phyloP scores from a whole-genome alignment of 2,888 invertebrate genomes.

The Cheilosia variabilis region DNA sequence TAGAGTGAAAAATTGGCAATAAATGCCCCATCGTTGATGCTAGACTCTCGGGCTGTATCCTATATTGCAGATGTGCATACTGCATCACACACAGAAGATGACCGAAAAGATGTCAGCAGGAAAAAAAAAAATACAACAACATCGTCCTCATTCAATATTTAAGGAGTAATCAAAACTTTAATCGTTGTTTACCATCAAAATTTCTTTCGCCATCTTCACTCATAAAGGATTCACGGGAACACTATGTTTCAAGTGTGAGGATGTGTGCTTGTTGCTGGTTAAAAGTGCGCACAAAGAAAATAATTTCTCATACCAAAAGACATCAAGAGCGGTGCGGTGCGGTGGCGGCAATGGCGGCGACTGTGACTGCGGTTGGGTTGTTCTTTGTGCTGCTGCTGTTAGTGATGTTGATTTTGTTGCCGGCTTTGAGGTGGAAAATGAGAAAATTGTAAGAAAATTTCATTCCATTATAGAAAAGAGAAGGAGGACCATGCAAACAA shows the following conservation, averaged over 20 bases:
- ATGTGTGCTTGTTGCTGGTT: conserved; percentile 31
- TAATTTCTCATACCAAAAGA: conserved; percentile 66
- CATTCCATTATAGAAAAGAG: conserved; percentile 49
- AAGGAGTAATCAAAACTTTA: conserved; percentile 83
- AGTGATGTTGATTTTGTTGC: conserved; percentile 71
- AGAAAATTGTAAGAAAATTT: conserved; percentile 70
- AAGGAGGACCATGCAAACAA: conserved; percentile 20
- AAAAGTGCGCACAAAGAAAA: conserved; percentile 66
- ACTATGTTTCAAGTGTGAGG: conserved; percentile 14
- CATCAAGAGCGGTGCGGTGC: conserved; percentile 3
- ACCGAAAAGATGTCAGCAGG: conserved; percentile 35
- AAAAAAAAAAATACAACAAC: background rate
- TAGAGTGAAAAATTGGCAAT: conserved; percentile 69
- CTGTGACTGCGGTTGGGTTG: conserved; percentile 30
- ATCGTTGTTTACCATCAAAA: conserved; percentile 84
- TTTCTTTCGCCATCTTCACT: conserved; percentile 77
- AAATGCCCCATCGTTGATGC: conserved; percentile 63
- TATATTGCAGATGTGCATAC: conserved; percentile 33
- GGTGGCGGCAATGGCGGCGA: conserved; percentile 5
- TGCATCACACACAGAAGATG: conserved; percentile 38
- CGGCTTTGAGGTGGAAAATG: conserved; percentile 67
- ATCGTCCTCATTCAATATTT: conserved; percentile 81
- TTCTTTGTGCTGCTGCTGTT: conserved; percentile 59
- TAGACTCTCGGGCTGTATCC: conserved; percentile 16
- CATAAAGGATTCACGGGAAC: conserved; percentile 67